Evolutionary conservation across 2,113 vertebrate species (phyloP).

Genomic region (Notarius quadriscutis): DNA sequence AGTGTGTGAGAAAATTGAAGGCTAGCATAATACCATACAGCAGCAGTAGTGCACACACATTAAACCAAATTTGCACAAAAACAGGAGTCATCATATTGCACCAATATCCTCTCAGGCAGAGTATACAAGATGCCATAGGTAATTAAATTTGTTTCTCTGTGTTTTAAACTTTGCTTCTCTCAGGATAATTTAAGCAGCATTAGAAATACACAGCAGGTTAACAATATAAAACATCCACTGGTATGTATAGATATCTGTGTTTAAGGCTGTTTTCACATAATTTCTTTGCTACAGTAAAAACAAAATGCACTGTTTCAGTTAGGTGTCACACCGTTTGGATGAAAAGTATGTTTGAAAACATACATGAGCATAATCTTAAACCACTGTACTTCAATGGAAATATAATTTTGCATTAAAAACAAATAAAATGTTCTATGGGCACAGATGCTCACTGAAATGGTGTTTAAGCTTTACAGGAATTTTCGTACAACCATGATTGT

Average conservation of each 20-base stretch:
- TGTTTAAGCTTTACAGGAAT: not conserved
- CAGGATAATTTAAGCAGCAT: conserved; percentile 37
- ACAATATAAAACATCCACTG: conserved; percentile 34
- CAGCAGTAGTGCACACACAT: conserved; percentile 48
- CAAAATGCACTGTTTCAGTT: conserved; percentile 37
- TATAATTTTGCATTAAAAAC: conserved; percentile 1
- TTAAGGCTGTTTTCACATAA: conserved; percentile 48
- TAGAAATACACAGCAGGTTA: conserved; percentile 39
- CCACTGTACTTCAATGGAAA: not conserved
- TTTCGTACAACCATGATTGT: conserved; percentile 8
- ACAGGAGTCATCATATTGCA: conserved; percentile 68
- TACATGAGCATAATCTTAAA: not conserved
- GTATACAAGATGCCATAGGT: conserved; percentile 2
- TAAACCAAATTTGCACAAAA: conserved; percentile 47
- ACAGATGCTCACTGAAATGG: not conserved
- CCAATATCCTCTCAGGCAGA: conserved; percentile 61
- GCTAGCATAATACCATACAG: conserved; percentile 63
- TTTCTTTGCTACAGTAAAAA: conserved; percentile 25
- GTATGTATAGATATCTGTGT: conserved; percentile 25
- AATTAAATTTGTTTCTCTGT: not conserved
- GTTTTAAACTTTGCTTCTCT: not conserved
- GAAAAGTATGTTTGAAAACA: not conserved
- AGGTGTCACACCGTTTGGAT: not conserved
- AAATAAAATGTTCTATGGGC: not conserved
- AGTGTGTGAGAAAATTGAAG: conserved; percentile 70